phyloP scores from a whole-genome alignment of 2,113 vertebrate genomes.

The Herpetotheres cachinnans region DNA sequence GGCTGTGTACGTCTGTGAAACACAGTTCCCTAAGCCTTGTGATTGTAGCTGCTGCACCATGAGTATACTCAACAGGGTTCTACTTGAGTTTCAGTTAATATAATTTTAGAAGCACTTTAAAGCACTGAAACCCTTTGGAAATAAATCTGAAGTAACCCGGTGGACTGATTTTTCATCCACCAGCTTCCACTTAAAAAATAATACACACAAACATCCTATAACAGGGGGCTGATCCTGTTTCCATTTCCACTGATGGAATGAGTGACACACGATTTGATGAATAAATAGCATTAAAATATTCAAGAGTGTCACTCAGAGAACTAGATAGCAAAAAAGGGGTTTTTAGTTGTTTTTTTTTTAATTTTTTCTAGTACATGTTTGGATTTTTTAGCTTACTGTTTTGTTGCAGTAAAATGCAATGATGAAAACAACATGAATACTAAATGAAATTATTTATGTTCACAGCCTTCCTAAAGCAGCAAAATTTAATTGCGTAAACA shows the following conservation, averaged over 20 bases:
- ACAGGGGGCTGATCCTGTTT: background rate
- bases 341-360: background rate
- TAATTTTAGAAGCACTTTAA: constrained; percentile 43
- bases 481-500: background rate
- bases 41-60: background rate
- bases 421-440: background rate
- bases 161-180: constrained; percentile 17
- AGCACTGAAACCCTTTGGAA: constrained; percentile 4
- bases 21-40: background rate
- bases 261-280: background rate
- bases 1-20: background rate
- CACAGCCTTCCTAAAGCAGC: background rate
- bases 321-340: background rate
- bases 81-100: constrained; percentile 46
- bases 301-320: background rate
- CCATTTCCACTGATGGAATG: background rate
- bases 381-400: background rate
- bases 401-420: background rate
- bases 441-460: constrained; percentile 5
- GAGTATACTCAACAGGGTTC: constrained; percentile 7
- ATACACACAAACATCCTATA: background rate
- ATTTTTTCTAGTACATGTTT: background rate
- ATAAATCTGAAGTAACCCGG: constrained; percentile 23
- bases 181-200: constrained; percentile 21
- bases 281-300: background rate